Conservation (phyloP, 2,797 vertebrate species). For the Orientallactaga sibirica region DNA sequence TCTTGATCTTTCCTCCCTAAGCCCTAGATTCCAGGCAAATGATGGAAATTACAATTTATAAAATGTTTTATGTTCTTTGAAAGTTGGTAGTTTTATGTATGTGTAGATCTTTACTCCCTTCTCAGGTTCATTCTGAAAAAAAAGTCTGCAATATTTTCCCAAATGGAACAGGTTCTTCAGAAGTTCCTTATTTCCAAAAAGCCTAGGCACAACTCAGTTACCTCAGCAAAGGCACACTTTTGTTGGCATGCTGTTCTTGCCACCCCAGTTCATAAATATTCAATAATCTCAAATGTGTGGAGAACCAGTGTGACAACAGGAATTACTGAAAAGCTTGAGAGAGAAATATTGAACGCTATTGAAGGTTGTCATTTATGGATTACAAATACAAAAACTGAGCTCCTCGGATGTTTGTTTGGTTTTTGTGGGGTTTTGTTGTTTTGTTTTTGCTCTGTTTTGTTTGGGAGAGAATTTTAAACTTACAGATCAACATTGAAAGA, state of each 20-base stretch:
- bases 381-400: background rate
- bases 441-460: too few relatives aligned
- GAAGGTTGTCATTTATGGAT: constrained; percentile 39
- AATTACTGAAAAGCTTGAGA: constrained; percentile 18
- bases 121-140: background rate
- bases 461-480: background rate
- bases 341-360: background rate
- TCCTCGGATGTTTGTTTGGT: background rate
- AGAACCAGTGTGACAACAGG: background rate
- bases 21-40: background rate
- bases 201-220: background rate
- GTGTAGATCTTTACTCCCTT: background rate
- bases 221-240: background rate
- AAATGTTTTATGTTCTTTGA: background rate
- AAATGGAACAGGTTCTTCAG: constrained; percentile 11
- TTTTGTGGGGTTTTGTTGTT: background rate
- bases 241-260: background rate
- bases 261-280: constrained; percentile 29
- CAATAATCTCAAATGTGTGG: background rate
- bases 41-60: constrained; percentile 44
- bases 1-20: constrained; percentile 36
- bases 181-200: background rate
- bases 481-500: background rate
- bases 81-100: background rate
- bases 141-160: background rate